Conservation (phyloP, 2,888 invertebrate species). For the Campoplex nolae region DNA sequence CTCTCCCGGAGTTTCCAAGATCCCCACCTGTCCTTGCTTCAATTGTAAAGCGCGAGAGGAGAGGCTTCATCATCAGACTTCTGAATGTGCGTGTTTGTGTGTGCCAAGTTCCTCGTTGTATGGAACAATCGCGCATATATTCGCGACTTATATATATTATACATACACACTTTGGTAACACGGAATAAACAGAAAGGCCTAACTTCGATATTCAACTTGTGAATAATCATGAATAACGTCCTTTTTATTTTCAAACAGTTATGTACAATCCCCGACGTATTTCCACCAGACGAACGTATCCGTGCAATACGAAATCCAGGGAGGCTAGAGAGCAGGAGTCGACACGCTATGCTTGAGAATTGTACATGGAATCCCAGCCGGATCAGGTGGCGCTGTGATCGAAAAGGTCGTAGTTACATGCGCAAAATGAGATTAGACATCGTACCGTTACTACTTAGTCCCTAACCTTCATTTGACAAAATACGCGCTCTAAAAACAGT, state of each 20-base stretch:
- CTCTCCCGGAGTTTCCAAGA: conserved; percentile 72
- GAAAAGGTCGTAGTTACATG: no score
- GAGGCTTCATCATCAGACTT: conserved; percentile 33
- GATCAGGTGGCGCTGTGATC: no score
- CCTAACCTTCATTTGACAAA: no score
- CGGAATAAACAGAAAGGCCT: conserved; percentile 20
- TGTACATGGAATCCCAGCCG: no score
- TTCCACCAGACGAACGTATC: neutral
- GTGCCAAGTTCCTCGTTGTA: neutral
- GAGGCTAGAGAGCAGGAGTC: no score
- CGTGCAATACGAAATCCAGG: neutral
- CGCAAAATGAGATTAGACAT: no score
- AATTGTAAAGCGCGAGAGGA: conserved; percentile 72
- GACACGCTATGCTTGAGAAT: no score
- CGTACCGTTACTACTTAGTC: no score
- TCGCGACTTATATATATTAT: neutral
- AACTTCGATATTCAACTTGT: conserved; percentile 15
- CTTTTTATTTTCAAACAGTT: conserved; percentile 3
- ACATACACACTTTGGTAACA: neutral
- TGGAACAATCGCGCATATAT: conserved; percentile 13
- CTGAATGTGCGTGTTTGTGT: neutral
- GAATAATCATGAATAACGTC: neutral
- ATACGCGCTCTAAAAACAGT: no score
- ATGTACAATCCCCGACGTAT: neutral
- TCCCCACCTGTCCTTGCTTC: conserved; percentile 79